phyloP scores from a whole-genome alignment of 2,888 invertebrate genomes.

The Neocrepidodera transversa region DNA sequence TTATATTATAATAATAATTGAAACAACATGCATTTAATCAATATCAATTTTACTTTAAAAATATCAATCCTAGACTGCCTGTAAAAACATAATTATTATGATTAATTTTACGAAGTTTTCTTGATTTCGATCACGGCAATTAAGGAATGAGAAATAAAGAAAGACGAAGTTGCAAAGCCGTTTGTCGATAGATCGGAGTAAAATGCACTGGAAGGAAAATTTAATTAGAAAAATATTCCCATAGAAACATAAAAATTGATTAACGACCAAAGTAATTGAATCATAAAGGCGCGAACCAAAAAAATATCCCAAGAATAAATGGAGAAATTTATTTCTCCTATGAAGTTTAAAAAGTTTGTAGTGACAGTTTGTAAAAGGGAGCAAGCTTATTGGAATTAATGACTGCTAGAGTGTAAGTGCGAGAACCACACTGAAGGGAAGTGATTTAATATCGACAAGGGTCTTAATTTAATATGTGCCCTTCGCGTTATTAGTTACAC shows the following conservation, averaged over 20 bases:
- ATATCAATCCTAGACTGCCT: no score
- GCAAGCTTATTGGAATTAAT: constrained; percentile 55
- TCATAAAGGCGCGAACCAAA: constrained; percentile 59
- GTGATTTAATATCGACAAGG: constrained; percentile 56
- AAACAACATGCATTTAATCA: no score
- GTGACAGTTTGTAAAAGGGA: constrained; percentile 57
- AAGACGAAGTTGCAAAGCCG: constrained; percentile 22
- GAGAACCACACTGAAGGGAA: constrained; percentile 53
- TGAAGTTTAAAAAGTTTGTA: constrained; percentile 57
- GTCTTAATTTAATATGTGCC: constrained; percentile 55
- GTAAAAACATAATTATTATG: not conserved
- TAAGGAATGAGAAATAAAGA: constrained; percentile 1
- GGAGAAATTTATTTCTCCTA: constrained; percentile 57
- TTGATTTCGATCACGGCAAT: not conserved
- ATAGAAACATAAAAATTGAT: constrained; percentile 60
- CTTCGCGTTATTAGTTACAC: constrained; percentile 54
- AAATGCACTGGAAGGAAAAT: constrained; percentile 46
- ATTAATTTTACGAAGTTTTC: no score
- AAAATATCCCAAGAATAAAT: constrained; percentile 57
- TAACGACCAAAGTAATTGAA: constrained; percentile 60
- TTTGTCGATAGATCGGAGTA: constrained; percentile 33
- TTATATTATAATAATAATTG: no score
- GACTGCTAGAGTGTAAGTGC: constrained; percentile 49
- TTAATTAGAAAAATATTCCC: constrained; percentile 58
- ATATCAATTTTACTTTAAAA: no score